Base-by-base conservation (phyloP, 2,113 vertebrate species). In the Climacteris rufus region DNA sequence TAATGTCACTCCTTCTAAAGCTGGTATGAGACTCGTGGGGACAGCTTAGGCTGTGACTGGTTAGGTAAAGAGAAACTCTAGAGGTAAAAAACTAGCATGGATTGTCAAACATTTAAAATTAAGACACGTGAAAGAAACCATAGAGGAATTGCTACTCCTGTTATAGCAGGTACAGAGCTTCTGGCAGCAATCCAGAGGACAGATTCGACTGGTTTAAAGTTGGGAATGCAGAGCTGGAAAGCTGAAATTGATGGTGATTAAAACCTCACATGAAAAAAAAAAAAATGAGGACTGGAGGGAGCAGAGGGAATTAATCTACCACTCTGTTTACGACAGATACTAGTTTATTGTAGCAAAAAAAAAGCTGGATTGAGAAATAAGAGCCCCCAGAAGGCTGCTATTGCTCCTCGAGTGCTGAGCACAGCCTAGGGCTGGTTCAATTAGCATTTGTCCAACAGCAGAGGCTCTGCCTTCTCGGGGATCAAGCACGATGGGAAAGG, bases 381-480 rank as follows among this genome's bases (percentile, higher is more conserved):
- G 39, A 71, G 39, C 21, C 27, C 25, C 23, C 15, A 83, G 52
- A 65, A 52, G 18, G 42, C n/a, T 81, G 23, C 27, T 56, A 21
- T 11, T 37, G 21, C 16, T 87, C 13, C 42, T 57, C 0, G 1
- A 77, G 44, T 54, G 44, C 57, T 79, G 47, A 68, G 23, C 19
- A 85, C 76, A 57, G 39, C 0, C 0, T 7, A 69, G 31, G 44
- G 39, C 30, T 2, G 1, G 56, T 76, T 80, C 2, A 5, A 27
- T 76, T 21, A 64, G 23, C 21, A 47, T 79, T 80, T 93, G 18
- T 64, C 21, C 71, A 83, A 60, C 18, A 44, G 53, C 19, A 54
- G 0, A 47, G 16, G 9, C 7, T 80, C 63, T 89, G n/a, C 20
- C 44, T 54, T 68, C 35, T 40, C 37, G 72, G 68, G 68, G 56